Base-by-base conservation (phyloP, 2,113 vertebrate genomes). In the Tympanuchus pallidicinctus region DNA sequence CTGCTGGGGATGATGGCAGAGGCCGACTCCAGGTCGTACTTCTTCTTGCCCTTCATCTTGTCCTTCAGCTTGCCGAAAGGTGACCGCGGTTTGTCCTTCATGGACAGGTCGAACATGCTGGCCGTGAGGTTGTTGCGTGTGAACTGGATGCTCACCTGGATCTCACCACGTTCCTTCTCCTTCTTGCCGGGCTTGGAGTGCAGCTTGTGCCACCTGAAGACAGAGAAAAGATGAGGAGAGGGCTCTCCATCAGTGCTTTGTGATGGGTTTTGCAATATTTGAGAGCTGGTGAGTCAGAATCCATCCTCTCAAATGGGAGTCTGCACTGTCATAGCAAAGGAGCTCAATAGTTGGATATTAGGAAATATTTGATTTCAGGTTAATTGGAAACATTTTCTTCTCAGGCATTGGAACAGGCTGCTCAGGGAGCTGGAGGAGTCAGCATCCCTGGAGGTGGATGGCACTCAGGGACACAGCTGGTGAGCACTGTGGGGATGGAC, bases 61-160 rank as follows among this genome's bases (percentile, higher is more conserved):
- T 99, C 99, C 95, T 98, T 99, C 73, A 99, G 98, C 96, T 98
- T 99, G 60, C 98, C 97, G 17, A 99, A 99, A 83, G 99, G 98
- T 1, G 99, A 99, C 61, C 98, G 97, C 0, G 98, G 94, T 92
- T 99, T 99, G 94, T 99, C 99, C 96, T 99, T 99, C 90, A 98
- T 81, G 42, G 99, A 99, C 11, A 99, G 98, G 98, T 99, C 99
- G 1, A 99, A 99, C 99, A 99, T 99, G 97, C 99, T 99, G 97
- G 99, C 99, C 0, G 99, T 99, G 82, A 99, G 95, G 97, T 96
- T 99, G 98, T 99, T 98, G 10, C 98, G 97, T 0, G 98, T 99
- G 94, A 99, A 99, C 97, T 98, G 98, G 72, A 99, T 97, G 67
- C 97, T 98, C 82, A 99, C 96, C 82, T 99, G 98, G 69, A 99